Base-by-base conservation (phyloP, 2,113 vertebrate genomes). In the Corythornis vintsioides region DNA sequence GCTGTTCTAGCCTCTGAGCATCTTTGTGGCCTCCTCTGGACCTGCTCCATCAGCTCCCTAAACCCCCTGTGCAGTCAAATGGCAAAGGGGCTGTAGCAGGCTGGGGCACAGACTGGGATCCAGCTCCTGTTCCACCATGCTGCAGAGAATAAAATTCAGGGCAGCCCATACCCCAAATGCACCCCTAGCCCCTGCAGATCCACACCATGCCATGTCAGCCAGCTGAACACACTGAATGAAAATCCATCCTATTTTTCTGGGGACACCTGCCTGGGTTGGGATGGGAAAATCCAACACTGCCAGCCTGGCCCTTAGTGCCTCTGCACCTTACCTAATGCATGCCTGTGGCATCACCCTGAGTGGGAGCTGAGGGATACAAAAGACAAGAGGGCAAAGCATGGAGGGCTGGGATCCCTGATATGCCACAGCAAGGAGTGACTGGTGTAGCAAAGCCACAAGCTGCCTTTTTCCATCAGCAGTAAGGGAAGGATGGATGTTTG, bases 321-420 rank as follows among this genome's bases (percentile, higher is more conserved):
- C 50, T 25, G 26, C 21, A 26, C 17, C 21, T 52, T 47, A 8
- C 11, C 20, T 14, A 6, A n/a, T 21, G 25, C 52, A 33, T 0
- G 0, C 13, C 15, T 40, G 38, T 29, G 63, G 29, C 3, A 0
- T 56, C 3, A 3, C 4, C 38, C 29, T 35, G 2, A 4, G 33
- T 28, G 7, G 0, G 2, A 52, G 55, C 22, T 0, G 3, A 6
- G 28, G 12, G 8, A 60, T 0, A 2, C 14, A 53, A 70, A 61
- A 84, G 45, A 13, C 20, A 65, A 57, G 52, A 72, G 33, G 21
- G 10, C 42, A 52, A 77, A 47, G 21, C 0, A 3, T 13, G 1
- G 9, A 55, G 20, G 45, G 11, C n/a, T 78, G 31, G 33, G 19
- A 67, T 17, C 15, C 38, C 3, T 0, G 0, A 2, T 16, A 38